Base-by-base conservation (phyloP, 2,888 invertebrate genomes). In the Archips xylosteana region DNA sequence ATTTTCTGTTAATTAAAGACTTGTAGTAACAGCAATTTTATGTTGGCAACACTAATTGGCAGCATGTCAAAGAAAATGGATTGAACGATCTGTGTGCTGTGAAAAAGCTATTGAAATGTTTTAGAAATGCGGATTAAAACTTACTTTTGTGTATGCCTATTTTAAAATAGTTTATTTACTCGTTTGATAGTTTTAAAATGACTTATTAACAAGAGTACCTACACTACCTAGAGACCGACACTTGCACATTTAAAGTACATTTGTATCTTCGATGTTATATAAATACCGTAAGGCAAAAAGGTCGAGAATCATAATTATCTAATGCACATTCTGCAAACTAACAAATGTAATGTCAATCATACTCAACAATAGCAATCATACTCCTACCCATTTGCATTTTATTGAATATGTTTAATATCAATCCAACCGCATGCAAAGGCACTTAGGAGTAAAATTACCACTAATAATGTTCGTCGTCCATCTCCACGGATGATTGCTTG, bases 391-490 rank as follows among this genome's bases (percentile, higher is more conserved):
- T 32, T 57, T 57, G 8, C 6, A 23, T 23, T 8, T 57, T 12
- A 32, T 57, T 49, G n/a, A 49, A 65, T 51, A 5, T 34, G 51
- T 32, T 47, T 12, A 10, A 49, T 47, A 45, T n/a, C 3, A 64
- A 15, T 54, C 4, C 12, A 57, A 32, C 32, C 9, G 10, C 57
- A 32, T 57, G 57, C 57, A n/a, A 39, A 61, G 10, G 61, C 61
- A 39, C 39, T 61, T 15, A 61, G n/a, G 34, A 60, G 66, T 57
- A 47, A 68, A 63, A 47, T 69, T 64, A 49, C 64, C n/a, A 2
- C 8, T 32, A 49, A 49, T 64, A 64, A 64, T 49, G 45, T n/a
- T 15, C 49, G 13, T 10, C 49, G n/a, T 36, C 13, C 12, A 49
- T 23, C 34, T 62, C 23, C 12, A 6, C 6, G 64, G n/a, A 32